Base-by-base conservation (phyloP, 2,888 invertebrate species). In the Noctua fimbriata region DNA sequence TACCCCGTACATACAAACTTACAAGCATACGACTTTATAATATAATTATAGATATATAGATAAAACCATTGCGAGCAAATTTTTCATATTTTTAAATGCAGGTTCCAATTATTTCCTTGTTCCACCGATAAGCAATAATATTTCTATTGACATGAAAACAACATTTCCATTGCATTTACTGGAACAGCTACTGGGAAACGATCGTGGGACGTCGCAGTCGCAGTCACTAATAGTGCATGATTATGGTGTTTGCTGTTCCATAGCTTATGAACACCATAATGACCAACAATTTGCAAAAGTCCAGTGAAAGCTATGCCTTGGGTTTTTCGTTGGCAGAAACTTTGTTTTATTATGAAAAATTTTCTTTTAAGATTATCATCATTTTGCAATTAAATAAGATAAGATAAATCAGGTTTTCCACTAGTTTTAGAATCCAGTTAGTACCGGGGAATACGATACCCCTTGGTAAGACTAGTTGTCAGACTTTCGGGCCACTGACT, bases 261-360 rank as follows among this genome's bases (percentile, higher is more conserved):
- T 85, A 86, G 60, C 66, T 47, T 73, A 76, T 73, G 86, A 70
- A 60, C 83, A 86, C 76, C 21, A 49, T 83, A 83, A 83, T 77
- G 69, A 66, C 77, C 12, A 24, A 73, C 28, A 73, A 83, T 83
- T 83, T 85, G 41, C 49, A 70, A 69, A 4, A 55, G 28, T 47
- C 44, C 7, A 47, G 78, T 77, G 69, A 77, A 78, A 77, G 78
- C 55, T 67, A 44, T 83, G 7, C 10, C 24, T 14, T 47, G 24
- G 4, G n/a, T 55, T 16, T 69, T 77, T 69, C 21, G 28, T 41
- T n/a, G 41, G 18, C 12, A 67, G 9, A 10, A 10, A 44, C 67
- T 67, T 67, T 28, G 16, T 67, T 44, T 67, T 44, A 67, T 1
- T 12, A 44, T 12, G 16, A 7, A 5, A 65, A 36, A 41, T 14